Evolutionary conservation across 2,797 vertebrate species (phyloP).

Genomic region (Chelidonichthys spinosus): DNA sequence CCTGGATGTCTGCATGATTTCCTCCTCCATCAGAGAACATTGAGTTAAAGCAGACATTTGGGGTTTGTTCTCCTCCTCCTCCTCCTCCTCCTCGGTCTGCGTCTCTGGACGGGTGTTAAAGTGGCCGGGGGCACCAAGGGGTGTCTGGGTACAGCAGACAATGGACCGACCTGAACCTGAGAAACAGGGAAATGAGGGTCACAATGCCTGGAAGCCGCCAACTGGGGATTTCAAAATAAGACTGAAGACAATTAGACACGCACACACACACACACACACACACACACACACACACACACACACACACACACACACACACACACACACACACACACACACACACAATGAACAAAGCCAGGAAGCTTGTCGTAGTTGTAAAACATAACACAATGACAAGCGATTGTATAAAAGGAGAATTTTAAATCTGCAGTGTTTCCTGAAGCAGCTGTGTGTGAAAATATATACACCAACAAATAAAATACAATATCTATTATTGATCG

Average conservation of each 20-base stretch:
- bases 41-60: not conserved
- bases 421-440: slow-evolving; percentile 23
- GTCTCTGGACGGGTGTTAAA: slow-evolving; percentile 43
- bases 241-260: slow-evolving; percentile 43
- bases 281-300: slow-evolving; percentile 38
- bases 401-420: slow-evolving; percentile 49
- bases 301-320: slow-evolving; percentile 14
- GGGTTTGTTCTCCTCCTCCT: not conserved
- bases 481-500: not conserved
- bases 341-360: slow-evolving; percentile 75
- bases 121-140: slow-evolving; percentile 86
- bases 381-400: slow-evolving; percentile 29
- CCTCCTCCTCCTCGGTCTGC: slow-evolving; percentile 17
- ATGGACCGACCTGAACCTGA: slow-evolving; percentile 94
- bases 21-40: slow-evolving; percentile 4
- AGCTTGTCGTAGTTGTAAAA: slow-evolving; percentile 61
- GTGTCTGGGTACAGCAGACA: slow-evolving; percentile 94
- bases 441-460: not conserved
- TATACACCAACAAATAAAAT: not conserved
- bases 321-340: slow-evolving; percentile 33
- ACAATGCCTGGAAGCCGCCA: slow-evolving; percentile 74
- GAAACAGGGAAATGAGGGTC: slow-evolving; percentile 61
- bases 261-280: slow-evolving; percentile 32
- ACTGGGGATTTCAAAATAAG: slow-evolving; percentile 71
- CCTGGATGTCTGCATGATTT: slow-evolving; percentile 13